Evolutionary conservation across 2,888 invertebrate genomes (phyloP).

Genomic region (Ophioninae sp.): DNA sequence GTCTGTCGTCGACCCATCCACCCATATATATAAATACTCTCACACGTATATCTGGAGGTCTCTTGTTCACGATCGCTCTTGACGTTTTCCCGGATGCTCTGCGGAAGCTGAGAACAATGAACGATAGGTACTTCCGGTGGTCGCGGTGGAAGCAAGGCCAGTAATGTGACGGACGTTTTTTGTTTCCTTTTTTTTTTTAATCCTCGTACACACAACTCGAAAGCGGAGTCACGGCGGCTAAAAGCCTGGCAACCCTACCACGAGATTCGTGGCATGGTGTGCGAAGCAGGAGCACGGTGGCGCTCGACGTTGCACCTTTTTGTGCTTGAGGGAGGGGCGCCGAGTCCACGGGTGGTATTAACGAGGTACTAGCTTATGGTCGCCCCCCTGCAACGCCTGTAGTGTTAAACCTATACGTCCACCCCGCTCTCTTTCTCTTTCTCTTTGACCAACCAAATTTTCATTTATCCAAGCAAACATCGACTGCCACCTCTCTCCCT

Average conservation of each 20-base stretch:
- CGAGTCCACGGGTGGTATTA: conserved; percentile 7
- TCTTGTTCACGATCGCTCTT: conserved; percentile 58
- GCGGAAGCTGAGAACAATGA: conserved; percentile 77
- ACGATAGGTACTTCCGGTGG: conserved; percentile 73
- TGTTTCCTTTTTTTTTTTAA: conserved; percentile 51
- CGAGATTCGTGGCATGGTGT: neutral
- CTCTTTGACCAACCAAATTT: conserved; percentile 63
- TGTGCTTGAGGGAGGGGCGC: conserved; percentile 16
- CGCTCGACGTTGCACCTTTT: conserved; percentile 42
- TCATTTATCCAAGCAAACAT: conserved; percentile 64
- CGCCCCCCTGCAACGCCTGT: conserved; percentile 38
- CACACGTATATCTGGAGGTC: conserved; percentile 28
- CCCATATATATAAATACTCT: conserved; percentile 32
- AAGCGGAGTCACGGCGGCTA: neutral
- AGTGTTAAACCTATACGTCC: conserved; percentile 15
- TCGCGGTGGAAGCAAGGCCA: conserved; percentile 74
- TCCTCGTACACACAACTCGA: neutral
- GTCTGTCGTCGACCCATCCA: conserved; percentile 61
- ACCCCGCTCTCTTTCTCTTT: neutral
- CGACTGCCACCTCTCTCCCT: conserved; percentile 65
- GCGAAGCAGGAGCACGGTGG: conserved; percentile 23
- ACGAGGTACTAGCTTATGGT: conserved; percentile 5
- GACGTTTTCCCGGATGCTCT: conserved; percentile 79
- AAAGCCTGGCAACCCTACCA: conserved; percentile 32
- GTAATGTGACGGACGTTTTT: conserved; percentile 66